phyloP scores from a whole-genome alignment of 2,888 invertebrate species.

The Sarcophaga caerulescens region DNA sequence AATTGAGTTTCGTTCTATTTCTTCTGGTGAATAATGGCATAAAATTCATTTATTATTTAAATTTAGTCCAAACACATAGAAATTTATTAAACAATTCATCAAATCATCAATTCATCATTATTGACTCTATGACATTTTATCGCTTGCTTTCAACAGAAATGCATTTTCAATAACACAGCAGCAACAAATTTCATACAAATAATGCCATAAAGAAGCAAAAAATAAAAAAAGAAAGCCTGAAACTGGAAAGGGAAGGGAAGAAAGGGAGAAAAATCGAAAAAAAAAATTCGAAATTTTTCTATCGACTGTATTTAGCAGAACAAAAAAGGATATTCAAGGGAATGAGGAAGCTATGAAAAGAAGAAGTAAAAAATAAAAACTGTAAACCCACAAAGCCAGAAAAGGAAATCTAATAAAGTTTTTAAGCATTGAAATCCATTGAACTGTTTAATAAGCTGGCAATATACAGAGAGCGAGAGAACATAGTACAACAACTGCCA shows the following conservation, averaged over 20 bases:
- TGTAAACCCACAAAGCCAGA: conserved; percentile 51
- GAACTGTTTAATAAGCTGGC: conserved; percentile 66
- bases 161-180: conserved; percentile 39
- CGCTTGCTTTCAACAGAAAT: conserved; percentile 56
- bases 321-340: too few relatives aligned
- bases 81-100: conserved; percentile 57
- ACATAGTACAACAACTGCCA: background rate
- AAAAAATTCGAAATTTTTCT: background rate
- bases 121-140: conserved; percentile 68
- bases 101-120: conserved; percentile 56
- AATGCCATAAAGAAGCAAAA: conserved; percentile 9
- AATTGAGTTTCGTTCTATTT: background rate
- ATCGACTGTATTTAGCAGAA: conserved; percentile 15
- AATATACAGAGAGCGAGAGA: conserved; percentile 12
- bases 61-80: conserved; percentile 38
- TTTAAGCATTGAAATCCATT: conserved; percentile 64
- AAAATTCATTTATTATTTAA: conserved; percentile 49
- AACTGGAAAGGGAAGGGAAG: background rate
- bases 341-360: background rate
- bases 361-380: conserved; percentile 12
- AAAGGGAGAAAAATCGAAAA: background rate
- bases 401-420: conserved; percentile 67
- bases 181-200: conserved; percentile 38
- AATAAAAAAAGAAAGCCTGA: background rate
- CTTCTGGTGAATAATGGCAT: background rate